Conservation (phyloP, 2,113 vertebrate genomes). For the Pterophyllum scalare region DNA sequence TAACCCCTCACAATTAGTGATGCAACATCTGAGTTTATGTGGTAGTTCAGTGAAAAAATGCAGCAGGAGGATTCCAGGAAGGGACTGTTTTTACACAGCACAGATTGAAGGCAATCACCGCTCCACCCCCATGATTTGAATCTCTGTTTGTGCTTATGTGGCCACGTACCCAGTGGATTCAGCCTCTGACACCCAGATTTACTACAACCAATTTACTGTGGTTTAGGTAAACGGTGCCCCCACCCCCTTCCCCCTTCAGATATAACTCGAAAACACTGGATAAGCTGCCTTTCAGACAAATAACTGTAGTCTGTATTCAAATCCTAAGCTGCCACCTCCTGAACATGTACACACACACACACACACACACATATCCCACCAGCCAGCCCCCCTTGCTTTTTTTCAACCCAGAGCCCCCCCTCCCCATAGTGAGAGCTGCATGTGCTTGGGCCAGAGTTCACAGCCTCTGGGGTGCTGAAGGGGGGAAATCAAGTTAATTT, state of each 20-base stretch:
- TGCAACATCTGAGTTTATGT: slow-evolving; percentile 39
- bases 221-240: slow-evolving; percentile 59
- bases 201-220: slow-evolving; percentile 62
- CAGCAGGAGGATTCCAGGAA: slow-evolving; percentile 28
- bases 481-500: slow-evolving; percentile 81
- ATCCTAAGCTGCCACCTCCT: slow-evolving; percentile 50
- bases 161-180: slow-evolving; percentile 26
- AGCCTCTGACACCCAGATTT: slow-evolving; percentile 61
- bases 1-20: slow-evolving; percentile 59
- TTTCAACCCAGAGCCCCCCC: slow-evolving; percentile 64
- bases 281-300: slow-evolving; percentile 79
- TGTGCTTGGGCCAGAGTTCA: slow-evolving; percentile 75
- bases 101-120: slow-evolving; percentile 37
- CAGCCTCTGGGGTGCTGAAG: slow-evolving; percentile 67
- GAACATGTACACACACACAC: slow-evolving; percentile 48
- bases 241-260: not conserved
- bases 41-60: not conserved
- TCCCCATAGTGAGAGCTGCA: slow-evolving; percentile 59
- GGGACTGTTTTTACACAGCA: slow-evolving; percentile 50
- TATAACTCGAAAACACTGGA: slow-evolving; percentile 72
- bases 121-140: slow-evolving; percentile 15
- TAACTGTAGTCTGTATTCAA: slow-evolving; percentile 72
- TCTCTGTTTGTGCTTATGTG: slow-evolving; percentile 50
- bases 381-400: slow-evolving; percentile 46
- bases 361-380: slow-evolving; percentile 49